These are phyloP conservation scores for Epistrophella euchroma DNA, from an alignment of 2,888 invertebrate genomes.

Conservation along the genomic window DNA sequence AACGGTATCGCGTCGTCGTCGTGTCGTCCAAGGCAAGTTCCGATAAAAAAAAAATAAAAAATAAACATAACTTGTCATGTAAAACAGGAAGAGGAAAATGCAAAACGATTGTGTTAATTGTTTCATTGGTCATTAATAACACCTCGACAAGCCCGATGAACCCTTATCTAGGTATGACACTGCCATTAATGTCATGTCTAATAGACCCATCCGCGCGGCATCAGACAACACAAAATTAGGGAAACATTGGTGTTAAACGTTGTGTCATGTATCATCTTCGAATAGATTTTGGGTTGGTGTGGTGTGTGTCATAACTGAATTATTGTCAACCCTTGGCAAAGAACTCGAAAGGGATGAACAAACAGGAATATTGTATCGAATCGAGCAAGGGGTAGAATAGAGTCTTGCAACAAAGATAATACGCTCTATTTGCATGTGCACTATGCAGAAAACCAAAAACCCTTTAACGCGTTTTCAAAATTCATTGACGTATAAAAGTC, in stretches of 20 bases:
- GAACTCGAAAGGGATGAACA: conserved; percentile 28
- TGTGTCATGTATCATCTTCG: conserved; percentile 73
- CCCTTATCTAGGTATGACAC: conserved; percentile 37
- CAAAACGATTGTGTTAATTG: conserved; percentile 75
- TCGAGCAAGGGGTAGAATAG: conserved; percentile 19
- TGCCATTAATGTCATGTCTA: conserved; percentile 76
- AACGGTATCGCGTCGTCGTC: background rate
- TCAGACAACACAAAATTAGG: conserved; percentile 71
- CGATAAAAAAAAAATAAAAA: background rate
- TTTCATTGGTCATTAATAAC: conserved; percentile 75
- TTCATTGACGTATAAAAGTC: conserved; percentile 76
- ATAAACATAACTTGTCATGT: conserved; percentile 57
- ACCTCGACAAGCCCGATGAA: conserved; percentile 71
- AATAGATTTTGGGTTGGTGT: conserved; percentile 41
- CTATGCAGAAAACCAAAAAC: conserved; percentile 31
- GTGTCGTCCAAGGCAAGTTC: conserved; percentile 43
- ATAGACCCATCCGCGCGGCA: conserved; percentile 73
- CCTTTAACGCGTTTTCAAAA: conserved; percentile 76
- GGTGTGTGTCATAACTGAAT: conserved; percentile 41
- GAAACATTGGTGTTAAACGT: conserved; percentile 71
- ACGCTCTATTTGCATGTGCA: conserved; percentile 72
- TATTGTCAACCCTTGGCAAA: conserved; percentile 59
- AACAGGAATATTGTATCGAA: background rate
- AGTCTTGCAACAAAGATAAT: conserved; percentile 31
- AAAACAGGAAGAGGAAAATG: conserved; percentile 70